A percentile compares a stretch with the other conserved stretches of the same genome.
phyloP scores from a whole-genome alignment of 2,888 invertebrate genomes.

The Plebejus melissa region DNA sequence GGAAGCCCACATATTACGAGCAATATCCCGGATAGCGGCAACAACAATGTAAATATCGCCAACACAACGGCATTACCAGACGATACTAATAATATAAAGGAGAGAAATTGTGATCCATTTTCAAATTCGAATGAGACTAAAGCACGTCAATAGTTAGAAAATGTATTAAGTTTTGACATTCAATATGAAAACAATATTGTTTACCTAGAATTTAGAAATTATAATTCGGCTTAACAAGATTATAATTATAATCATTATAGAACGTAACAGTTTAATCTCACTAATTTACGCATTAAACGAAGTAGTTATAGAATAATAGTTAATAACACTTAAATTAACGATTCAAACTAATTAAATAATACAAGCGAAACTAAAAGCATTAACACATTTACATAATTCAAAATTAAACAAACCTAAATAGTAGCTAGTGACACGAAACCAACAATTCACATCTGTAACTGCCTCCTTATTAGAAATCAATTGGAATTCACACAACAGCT shows the following conservation, averaged over 20 bases:
- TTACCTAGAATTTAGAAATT: neutral
- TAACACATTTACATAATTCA: neutral
- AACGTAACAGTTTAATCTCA: neutral
- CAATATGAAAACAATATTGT: neutral
- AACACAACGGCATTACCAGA: neutral
- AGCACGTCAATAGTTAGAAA: neutral
- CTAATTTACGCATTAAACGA: neutral
- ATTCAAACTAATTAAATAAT: neutral
- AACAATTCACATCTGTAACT: neutral
- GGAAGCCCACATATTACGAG: conserved; percentile 14
- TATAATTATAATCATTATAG: neutral
- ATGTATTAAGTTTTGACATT: neutral
- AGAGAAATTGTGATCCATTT: neutral
- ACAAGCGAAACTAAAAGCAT: neutral
- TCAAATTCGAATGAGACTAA: neutral
- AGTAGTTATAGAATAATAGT: neutral
- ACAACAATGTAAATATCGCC: conserved; percentile 15
- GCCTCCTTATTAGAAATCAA: neutral
- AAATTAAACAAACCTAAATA: neutral
- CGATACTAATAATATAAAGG: neutral
- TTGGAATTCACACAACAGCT: neutral
- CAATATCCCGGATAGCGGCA: conserved; percentile 14
- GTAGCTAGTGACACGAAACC: neutral
- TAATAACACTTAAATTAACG: neutral
- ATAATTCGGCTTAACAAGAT: neutral